phyloP scores from a whole-genome alignment of 2,113 vertebrate genomes.

The Clarias gariepinus region DNA sequence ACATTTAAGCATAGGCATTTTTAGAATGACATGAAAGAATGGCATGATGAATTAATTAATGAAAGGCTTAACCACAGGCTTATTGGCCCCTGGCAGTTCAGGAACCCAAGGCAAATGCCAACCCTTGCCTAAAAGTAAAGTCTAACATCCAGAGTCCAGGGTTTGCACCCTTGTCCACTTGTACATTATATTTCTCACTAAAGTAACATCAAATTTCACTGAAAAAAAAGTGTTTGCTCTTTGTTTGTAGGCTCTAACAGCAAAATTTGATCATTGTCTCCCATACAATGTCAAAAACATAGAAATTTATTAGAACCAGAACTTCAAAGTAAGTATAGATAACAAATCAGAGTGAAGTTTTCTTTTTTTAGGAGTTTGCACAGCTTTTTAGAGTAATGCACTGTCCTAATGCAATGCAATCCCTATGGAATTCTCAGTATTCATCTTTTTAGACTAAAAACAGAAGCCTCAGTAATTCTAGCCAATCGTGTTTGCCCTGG shows the following conservation, averaged over 20 bases:
- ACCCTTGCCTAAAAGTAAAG: too few species aligned
- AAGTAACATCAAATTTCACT: neutral
- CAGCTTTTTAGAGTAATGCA: neutral
- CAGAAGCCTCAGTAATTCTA: neutral
- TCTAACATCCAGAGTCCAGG: neutral
- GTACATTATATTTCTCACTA: neutral
- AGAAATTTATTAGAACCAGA: neutral
- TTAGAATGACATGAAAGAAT: too few species aligned
- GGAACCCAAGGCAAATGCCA: too few species aligned
- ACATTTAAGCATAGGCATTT: too few species aligned
- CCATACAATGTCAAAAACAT: neutral
- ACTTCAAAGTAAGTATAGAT: neutral
- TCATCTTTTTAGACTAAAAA: constrained; percentile 28
- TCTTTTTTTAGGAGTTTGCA: neutral
- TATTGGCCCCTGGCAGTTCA: too few species aligned
- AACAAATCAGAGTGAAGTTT: neutral
- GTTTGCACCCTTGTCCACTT: neutral
- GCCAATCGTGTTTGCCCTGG: constrained; percentile 21
- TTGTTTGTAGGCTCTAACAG: neutral
- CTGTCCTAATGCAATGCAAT: neutral
- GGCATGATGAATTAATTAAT: too few species aligned
- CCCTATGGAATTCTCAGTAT: neutral
- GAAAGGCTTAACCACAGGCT: too few species aligned
- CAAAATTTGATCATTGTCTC: neutral
- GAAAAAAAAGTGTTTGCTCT: neutral